Conservation (phyloP, 1,140 invertebrate genomes). For the Octopus sinensis region DNA sequence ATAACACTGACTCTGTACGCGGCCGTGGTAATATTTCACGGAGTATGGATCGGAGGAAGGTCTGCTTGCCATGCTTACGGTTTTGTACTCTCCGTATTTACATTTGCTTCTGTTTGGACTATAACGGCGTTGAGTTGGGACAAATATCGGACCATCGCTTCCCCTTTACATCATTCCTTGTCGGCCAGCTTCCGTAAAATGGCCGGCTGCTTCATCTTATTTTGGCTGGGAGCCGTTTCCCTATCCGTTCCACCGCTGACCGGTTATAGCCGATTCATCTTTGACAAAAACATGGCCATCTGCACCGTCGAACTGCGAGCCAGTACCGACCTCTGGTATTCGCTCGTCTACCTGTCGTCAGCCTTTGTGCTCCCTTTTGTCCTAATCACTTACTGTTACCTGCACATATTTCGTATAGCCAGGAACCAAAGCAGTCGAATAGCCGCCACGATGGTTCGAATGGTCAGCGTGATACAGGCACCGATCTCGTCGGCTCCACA, state of each 20-base stretch:
- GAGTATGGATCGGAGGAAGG: constrained; percentile 36
- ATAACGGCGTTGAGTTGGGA: constrained; percentile 51
- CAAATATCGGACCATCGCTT: constrained; percentile 50
- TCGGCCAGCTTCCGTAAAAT: constrained; percentile 43
- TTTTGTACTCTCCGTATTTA: constrained; percentile 33
- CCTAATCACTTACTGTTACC: constrained; percentile 44
- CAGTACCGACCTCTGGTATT: constrained; percentile 33
- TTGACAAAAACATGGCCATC: constrained; percentile 31
- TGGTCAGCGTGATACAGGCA: constrained; percentile 46
- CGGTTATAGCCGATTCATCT: constrained; percentile 31
- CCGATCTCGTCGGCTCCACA: constrained; percentile 33
- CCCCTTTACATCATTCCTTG: constrained; percentile 47
- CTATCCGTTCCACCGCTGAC: constrained; percentile 37
- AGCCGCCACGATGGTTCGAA: constrained; percentile 46
- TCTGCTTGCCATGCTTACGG: constrained; percentile 37
- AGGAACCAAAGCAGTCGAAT: constrained; percentile 45
- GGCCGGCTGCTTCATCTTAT: constrained; percentile 37
- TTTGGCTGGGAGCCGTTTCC: constrained; percentile 35
- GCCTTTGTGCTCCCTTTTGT: constrained; percentile 37
- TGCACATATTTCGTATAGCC: constrained; percentile 45
- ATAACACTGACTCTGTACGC: constrained; percentile 35
- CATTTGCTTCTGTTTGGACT: constrained; percentile 41
- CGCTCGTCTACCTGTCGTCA: constrained; percentile 27
- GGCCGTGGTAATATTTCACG: constrained; percentile 35
- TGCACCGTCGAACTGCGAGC: constrained; percentile 35